phyloP scores from a whole-genome alignment of 2,797 vertebrate species.

The Micromesistius poutassou region DNA sequence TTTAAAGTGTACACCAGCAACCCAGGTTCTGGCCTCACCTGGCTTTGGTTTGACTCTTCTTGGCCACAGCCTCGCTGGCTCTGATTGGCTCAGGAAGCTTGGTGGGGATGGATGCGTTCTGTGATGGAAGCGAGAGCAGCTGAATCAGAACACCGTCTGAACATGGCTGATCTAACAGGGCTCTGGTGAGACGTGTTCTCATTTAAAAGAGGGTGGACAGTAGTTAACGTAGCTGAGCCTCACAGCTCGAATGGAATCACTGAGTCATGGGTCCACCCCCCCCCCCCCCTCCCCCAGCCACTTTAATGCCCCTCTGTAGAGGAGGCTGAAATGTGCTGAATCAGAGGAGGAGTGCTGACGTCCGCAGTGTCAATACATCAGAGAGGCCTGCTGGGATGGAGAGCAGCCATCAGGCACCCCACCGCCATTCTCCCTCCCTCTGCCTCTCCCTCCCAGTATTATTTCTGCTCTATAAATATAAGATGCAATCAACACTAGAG shows the following conservation, averaged over 20 bases:
- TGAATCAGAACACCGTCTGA: background rate
- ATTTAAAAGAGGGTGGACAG: background rate
- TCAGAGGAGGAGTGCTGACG: conserved; percentile 20
- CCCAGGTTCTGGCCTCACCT: conserved; percentile 73
- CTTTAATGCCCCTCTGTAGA: conserved; percentile 17
- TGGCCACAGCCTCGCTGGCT: conserved; percentile 95
- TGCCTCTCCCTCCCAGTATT: background rate
- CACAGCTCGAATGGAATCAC: background rate
- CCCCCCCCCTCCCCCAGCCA: background rate
- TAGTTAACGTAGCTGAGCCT: background rate
- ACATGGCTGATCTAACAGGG: background rate
- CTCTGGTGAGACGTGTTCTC: background rate
- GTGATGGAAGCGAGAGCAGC: conserved; percentile 32
- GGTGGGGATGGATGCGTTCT: conserved; percentile 87
- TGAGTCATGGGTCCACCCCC: conserved; percentile 1
- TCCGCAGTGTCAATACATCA: conserved; percentile 34
- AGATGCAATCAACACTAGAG: conserved; percentile 23
- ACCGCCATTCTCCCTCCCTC: background rate
- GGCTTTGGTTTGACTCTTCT: conserved; percentile 95
- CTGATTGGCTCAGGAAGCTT: conserved; percentile 95
- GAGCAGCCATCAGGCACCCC: conserved; percentile 22
- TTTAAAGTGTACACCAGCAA: background rate
- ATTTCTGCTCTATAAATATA: conserved; percentile 16
- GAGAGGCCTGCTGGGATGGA: conserved; percentile 19
- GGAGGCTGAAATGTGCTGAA: conserved; percentile 18